Evolutionary conservation across 1,140 invertebrate species (phyloP).

Genomic region (Heliconius hewitsoni): DNA sequence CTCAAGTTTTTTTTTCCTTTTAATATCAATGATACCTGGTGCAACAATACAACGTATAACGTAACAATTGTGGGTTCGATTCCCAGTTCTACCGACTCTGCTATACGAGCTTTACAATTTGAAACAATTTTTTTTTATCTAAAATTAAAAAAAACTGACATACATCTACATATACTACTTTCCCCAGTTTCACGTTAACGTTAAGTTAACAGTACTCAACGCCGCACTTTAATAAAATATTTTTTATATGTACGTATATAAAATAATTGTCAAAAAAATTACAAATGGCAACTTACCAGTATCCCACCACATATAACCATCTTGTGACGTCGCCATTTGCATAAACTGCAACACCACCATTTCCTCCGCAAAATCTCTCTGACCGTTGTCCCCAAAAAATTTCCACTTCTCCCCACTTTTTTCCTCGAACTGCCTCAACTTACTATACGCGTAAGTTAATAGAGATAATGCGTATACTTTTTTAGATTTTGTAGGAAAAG

Average conservation of each 20-base stretch:
- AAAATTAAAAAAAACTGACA: too few relatives aligned
- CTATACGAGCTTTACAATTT: too few relatives aligned
- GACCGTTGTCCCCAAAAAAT: constrained; percentile 42
- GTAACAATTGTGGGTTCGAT: too few relatives aligned
- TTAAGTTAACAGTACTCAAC: too few relatives aligned
- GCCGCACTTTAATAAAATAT: not conserved
- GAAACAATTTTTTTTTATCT: too few relatives aligned
- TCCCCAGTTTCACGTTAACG: too few relatives aligned
- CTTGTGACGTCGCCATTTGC: constrained; percentile 58
- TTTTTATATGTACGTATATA: not conserved
- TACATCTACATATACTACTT: too few relatives aligned
- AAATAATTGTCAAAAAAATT: constrained; percentile 9
- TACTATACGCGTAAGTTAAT: constrained; percentile 58
- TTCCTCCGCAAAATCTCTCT: constrained; percentile 50
- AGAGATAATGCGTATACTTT: constrained; percentile 56
- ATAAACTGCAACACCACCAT: constrained; percentile 55
- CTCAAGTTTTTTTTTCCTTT: too few relatives aligned
- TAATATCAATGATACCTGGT: too few relatives aligned
- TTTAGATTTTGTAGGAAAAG: constrained; percentile 53
- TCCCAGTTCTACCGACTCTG: too few relatives aligned
- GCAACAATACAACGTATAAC: too few relatives aligned
- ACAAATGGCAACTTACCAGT: constrained; percentile 54
- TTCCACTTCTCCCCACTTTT: constrained; percentile 53
- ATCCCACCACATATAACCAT: constrained; percentile 76
- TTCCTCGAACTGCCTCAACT: constrained; percentile 47